Base-by-base conservation (phyloP, 2,113 vertebrate species). In the Alectura lathami region DNA sequence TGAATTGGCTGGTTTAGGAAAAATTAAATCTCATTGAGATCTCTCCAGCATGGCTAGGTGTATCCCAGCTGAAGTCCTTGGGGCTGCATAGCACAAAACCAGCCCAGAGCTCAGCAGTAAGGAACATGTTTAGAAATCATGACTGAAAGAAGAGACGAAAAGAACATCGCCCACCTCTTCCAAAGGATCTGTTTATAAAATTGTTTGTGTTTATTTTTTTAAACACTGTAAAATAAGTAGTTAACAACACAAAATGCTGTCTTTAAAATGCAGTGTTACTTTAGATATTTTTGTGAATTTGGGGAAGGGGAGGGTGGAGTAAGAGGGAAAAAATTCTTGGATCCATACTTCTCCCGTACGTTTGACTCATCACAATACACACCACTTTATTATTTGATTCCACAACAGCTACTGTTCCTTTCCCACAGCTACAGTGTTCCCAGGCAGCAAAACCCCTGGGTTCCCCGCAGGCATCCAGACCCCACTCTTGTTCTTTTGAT, bases 261-360 rank as follows among this genome's bases (percentile, higher is more conserved):
- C 73, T 80, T 94, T 91, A 70, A 95, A 77, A 90, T 59, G 26
- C 26, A 13, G n/a, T 8, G 53, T 57, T 83, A 89, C 77, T 95
- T 96, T 68, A 72, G 84, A 75, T 66, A 34, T n/a, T 30, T 14
- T 88, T 72, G 42, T 85, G 18, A 53, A 29, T 67, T 96, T 73
- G 76, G 2, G 17, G 86, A 74, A 40, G 57, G 68, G 36, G 26
- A 47, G 43, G 57, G 75, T 40, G 75, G 53, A 72, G 68, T 69
- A 73, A 87, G 38, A 57, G 74, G 45, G 32, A 21, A 89, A 48
- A 89, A 75, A 87, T 82, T 80, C 87, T 83, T 83, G 79, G 48
- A 81, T 95, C 79, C 79, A 36, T 77, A 54, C 68, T 64, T 88
- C 94, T 75, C 56, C 47, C 83, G 84, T 70, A 88, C 42, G 70